Evolutionary conservation across 2,113 vertebrate genomes (phyloP), one percentile per base, ranked within the genome.

Genomic region (Orcinus orca): DNA sequence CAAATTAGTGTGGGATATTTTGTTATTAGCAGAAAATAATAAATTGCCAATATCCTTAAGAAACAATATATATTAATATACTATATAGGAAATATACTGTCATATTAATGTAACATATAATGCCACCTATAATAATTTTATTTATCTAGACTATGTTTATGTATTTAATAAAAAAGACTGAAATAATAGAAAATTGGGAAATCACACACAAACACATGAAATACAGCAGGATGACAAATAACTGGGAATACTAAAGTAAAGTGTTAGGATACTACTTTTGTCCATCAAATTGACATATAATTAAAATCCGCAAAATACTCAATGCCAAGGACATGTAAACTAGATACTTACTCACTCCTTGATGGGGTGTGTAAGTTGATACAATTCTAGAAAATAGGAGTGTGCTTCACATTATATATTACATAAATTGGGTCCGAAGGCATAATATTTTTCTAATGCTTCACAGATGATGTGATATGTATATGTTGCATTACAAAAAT

Each of bases 241-340:
- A 74, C 18, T 38, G 20, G 44, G 86, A 97, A 86, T 41, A 60
- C 31, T 65, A 65, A 58, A 65, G 92, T 33, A 77, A 83, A 92
- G 36, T 17, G 14, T 7, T 25, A 14, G 7, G 70, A 60, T 82
- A 23, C 47, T 26, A 83, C 44, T 44, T 84, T 55, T 53, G 70
- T 33, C 25, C 67, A 62, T 33, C 25, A n/a, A 26, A 36, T 2
- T 11, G 60, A 36, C 33, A 60, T 6, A 50, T 33, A 84, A 60
- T 58, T 47, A 84, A 88, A 88, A 88, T 88, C 15, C 53, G 67
- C 63, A 90, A 86, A 60, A 62, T 23, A 36, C 23, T 80, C 31
- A 10, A 11, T 23, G 58, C n/a, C 6, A 44, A 73, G 29, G 7
- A 29, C 10, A 91, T 38, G 12, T 25, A 76, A 83, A 83, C 20